Conservation (phyloP, 92 coral and sea anemone genomes). For the Plumapathes pennacea region DNA sequence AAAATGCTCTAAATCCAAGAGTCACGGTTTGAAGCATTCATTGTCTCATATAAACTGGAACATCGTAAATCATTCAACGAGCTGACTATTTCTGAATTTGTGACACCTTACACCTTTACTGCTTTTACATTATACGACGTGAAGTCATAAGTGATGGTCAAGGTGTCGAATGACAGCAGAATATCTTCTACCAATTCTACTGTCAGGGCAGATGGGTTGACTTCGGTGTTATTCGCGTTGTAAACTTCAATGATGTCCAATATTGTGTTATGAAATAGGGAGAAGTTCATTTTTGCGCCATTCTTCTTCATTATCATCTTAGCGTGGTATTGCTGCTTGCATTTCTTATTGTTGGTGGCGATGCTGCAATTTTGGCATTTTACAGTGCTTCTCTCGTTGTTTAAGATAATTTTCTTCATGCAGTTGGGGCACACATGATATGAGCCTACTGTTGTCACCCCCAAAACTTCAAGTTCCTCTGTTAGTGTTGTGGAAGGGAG, state of each 20-base stretch:
- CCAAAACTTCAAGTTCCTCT: background rate
- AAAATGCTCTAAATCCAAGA: too few species aligned
- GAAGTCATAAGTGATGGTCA: conserved; percentile 21
- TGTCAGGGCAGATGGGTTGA: too few species aligned
- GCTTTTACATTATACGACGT: conserved; percentile 12
- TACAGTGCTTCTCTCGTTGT: background rate
- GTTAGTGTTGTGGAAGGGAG: conserved; percentile 3
- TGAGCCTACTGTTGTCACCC: background rate
- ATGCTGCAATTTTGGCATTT: background rate
- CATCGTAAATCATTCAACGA: too few species aligned
- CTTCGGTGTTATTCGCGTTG: too few species aligned
- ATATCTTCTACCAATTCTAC: conserved; percentile 18
- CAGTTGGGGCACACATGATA: background rate
- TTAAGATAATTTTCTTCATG: background rate
- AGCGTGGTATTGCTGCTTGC: background rate
- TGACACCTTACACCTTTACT: conserved; percentile 7
- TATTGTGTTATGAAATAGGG: background rate
- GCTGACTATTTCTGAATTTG: too few species aligned
- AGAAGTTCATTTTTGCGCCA: background rate
- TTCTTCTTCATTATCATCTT: background rate
- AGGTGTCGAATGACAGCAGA: conserved; percentile 6
- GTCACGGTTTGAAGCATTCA: too few species aligned
- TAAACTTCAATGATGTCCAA: background rate
- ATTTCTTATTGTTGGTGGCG: background rate
- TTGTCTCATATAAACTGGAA: too few species aligned